A percentile compares a stretch with the other conserved stretches of the same genome.
Conservation (phyloP, 2,113 vertebrate genomes). For the Chlorodrepanis virens region DNA sequence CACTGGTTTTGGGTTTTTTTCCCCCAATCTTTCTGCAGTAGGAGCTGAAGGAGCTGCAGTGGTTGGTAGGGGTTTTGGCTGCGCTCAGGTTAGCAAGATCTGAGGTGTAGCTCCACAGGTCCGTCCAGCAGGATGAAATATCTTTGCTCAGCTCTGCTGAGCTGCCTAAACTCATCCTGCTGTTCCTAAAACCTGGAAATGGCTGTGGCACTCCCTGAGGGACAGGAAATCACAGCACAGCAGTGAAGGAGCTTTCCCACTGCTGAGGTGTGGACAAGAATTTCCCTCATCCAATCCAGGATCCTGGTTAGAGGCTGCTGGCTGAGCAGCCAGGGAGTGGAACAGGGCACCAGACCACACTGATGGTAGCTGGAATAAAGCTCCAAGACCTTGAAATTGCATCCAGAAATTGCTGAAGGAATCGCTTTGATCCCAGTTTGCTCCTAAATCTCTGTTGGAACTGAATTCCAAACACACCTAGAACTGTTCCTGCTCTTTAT, state of each 20-base stretch:
- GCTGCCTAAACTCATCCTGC: not conserved
- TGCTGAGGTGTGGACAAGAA: not conserved
- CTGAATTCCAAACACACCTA: not conserved
- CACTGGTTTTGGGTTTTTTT: rapidly evolving
- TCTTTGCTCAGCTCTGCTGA: not conserved
- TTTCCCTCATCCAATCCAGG: not conserved
- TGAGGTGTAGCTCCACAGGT: not conserved
- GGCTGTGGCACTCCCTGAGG: not conserved
- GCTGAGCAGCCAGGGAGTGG: not conserved
- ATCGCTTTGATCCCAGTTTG: not conserved
- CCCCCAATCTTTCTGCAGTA: not conserved
- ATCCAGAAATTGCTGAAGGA: not conserved
- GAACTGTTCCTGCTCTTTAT: not conserved
- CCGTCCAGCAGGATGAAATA: not conserved
- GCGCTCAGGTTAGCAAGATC: not conserved
- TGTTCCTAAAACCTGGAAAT: not conserved
- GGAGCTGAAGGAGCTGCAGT: not conserved
- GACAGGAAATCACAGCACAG: not conserved
- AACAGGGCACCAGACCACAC: not conserved
- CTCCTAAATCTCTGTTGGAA: not conserved
- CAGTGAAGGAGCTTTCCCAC: not conserved
- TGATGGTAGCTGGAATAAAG: not conserved
- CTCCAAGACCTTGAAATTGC: not conserved
- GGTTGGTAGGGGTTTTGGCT: not conserved
- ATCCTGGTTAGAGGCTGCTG: not conserved